Base-by-base conservation (phyloP, 1,140 invertebrate species). In the Oryctes rhinoceros region DNA sequence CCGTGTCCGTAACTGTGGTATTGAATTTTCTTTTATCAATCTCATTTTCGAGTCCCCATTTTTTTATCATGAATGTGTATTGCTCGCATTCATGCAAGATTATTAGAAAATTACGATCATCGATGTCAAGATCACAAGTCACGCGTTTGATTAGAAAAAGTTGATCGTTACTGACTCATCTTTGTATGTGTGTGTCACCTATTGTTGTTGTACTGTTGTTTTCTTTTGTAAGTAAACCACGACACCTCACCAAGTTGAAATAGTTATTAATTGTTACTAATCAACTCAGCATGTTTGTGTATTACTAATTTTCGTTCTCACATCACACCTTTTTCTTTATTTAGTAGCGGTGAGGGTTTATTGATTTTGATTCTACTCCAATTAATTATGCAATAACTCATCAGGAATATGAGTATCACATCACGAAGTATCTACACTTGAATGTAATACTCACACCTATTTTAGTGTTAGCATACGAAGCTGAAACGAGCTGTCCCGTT, bases 1-100 rank as follows among this genome's bases (percentile, higher is more conserved):
- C 83, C 82, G 81, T 82, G 81, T 78, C 78, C 79, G 59, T 81
- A 39, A 80, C 76, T 49, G 20, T 80, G 49, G 18, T 59, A 18
- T 59, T 18, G 15, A 71, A 30, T 71, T 71, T 30, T 71, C 15
- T 71, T 24, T 30, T 71, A 37, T 30, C 24, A 71, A 35, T 71
- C 65, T 59, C 39, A 44, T 13, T 59, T 59, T 59, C 18, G 18
- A 59, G 53, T 59, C 7, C 15, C 65, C 35, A 24, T 71, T 35
- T 71, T 30, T 71, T 37, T 44, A 44, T 7, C 24, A 24, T 11
- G 11, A 35, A 13, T 71, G 65, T 71, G 65, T 11, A 24, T 71
- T 59, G 53, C 53, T 59, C 53, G 53, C 3, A 18, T 59, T 18
- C 15, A 18, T 18, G 53, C 53, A 59, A 59, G 53, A 59, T 59